Conservation (phyloP, 2,888 invertebrate species). For the Meteorus colon region DNA sequence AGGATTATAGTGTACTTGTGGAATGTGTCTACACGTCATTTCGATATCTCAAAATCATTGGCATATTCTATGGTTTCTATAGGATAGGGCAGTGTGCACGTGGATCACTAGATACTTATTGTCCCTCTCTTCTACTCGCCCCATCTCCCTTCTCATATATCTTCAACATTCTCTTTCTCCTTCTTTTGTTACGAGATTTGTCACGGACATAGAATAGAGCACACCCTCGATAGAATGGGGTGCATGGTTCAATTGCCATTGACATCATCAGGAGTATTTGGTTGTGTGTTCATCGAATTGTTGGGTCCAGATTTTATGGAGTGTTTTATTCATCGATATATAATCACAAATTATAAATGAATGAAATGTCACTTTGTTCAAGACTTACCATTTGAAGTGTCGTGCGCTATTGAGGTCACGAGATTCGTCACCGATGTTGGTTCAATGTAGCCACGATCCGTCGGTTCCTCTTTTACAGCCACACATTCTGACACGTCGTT, state of each 20-base stretch:
- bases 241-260: constrained; percentile 40
- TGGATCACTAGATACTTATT: constrained; percentile 30
- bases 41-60: constrained; percentile 30
- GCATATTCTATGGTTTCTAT: constrained; percentile 58
- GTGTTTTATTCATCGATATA: constrained; percentile 5
- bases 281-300: constrained; percentile 18
- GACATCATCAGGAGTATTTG: constrained; percentile 33
- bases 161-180: background rate
- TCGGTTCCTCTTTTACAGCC: constrained; percentile 65
- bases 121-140: background rate
- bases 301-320: constrained; percentile 4
- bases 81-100: constrained; percentile 47
- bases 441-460: constrained; percentile 64
- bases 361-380: constrained; percentile 6
- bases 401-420: constrained; percentile 56
- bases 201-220: constrained; percentile 57
- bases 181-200: constrained; percentile 61
- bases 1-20: background rate
- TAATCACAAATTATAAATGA: constrained; percentile 19
- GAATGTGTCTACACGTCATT: background rate
- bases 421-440: constrained; percentile 57
- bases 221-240: constrained; percentile 26
- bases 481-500: constrained; percentile 58
- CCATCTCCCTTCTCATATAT: constrained; percentile 8
- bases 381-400: constrained; percentile 59